Percentiles rank a stretch among this genome's conserved stretches.
These are phyloP conservation scores for Crambe crambe DNA, from an alignment of 37 sponge, comb jelly and placozoan species.

Conservation along the genomic window DNA sequence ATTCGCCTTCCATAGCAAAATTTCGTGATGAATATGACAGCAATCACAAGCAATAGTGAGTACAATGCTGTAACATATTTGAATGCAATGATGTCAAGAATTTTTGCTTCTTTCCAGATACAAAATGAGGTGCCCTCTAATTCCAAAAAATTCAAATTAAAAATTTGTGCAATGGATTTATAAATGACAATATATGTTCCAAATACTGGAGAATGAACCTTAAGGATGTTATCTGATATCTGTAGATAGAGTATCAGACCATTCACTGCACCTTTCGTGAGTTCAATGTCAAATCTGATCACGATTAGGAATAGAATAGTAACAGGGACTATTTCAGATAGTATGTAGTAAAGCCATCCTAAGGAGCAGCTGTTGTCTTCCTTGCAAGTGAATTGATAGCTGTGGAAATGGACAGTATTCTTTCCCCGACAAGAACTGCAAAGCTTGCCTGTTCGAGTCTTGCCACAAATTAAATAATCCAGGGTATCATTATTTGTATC, in stretches of 20 bases:
- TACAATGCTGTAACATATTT: constrained; percentile 38
- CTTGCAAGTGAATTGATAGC: constrained; percentile 3
- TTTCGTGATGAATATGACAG: neutral
- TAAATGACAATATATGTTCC: neutral
- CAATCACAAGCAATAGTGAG: constrained; percentile 11
- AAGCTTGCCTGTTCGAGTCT: constrained; percentile 12
- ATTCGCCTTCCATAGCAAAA: neutral
- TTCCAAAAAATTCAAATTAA: constrained; percentile 37
- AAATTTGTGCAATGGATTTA: neutral
- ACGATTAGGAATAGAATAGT: constrained; percentile 19
- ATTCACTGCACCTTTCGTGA: constrained; percentile 35
- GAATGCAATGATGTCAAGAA: constrained; percentile 35
- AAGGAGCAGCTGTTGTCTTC: neutral
- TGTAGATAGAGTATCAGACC: constrained; percentile 50
- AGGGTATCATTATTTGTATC: neutral
- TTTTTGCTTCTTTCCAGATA: constrained; percentile 27
- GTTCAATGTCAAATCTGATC: constrained; percentile 27
- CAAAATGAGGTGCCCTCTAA: constrained; percentile 24
- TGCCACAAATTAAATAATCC: constrained; percentile 9
- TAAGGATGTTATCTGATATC: neutral
- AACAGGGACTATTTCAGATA: constrained; percentile 45
- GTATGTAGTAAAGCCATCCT: constrained; percentile 30
- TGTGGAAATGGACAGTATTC: constrained; percentile 30
- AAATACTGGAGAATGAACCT: neutral
- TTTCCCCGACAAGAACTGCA: constrained; percentile 24